A percentile compares a stretch with the other conserved stretches of the same genome.
Evolutionary conservation across 2,797 vertebrate species (phyloP).

Genomic region (Varecia variegata): DNA sequence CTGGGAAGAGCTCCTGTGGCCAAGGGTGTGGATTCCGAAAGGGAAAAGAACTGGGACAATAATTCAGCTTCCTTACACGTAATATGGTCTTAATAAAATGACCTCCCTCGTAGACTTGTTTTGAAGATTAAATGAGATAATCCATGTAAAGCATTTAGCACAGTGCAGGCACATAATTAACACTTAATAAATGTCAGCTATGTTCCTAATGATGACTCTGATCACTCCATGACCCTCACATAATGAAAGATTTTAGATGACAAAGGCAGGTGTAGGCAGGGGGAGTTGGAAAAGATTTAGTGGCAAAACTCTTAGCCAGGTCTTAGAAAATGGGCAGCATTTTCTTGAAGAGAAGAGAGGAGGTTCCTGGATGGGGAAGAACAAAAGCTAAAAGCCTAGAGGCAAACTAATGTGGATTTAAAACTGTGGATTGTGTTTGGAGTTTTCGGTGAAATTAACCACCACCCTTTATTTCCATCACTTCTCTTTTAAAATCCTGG

Average conservation of each 20-base stretch:
- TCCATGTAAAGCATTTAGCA: constrained; percentile 5
- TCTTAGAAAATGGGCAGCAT: background rate
- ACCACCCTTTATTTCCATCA: constrained; percentile 16
- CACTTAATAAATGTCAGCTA: background rate
- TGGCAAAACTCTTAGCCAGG: background rate
- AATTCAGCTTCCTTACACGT: background rate
- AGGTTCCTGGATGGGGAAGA: background rate
- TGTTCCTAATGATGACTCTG: background rate
- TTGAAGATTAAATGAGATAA: constrained; percentile 33
- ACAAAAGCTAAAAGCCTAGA: background rate
- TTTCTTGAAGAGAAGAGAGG: background rate
- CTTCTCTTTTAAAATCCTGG: constrained; percentile 34
- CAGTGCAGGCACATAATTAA: background rate
- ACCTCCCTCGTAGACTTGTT: background rate
- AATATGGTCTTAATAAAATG: background rate
- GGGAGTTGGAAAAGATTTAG: background rate
- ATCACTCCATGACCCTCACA: background rate
- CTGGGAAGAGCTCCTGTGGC: background rate
- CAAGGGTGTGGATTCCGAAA: background rate
- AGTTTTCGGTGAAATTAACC: background rate
- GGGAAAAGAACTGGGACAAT: background rate
- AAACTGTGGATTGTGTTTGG: background rate
- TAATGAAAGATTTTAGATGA: constrained; percentile 11
- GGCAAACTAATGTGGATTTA: background rate
- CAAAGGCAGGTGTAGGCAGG: background rate